Percentiles rank a stretch among this genome's conserved stretches.
Evolutionary conservation across 1,140 invertebrate species (phyloP).

Genomic region (Mactra quadrangularis): DNA sequence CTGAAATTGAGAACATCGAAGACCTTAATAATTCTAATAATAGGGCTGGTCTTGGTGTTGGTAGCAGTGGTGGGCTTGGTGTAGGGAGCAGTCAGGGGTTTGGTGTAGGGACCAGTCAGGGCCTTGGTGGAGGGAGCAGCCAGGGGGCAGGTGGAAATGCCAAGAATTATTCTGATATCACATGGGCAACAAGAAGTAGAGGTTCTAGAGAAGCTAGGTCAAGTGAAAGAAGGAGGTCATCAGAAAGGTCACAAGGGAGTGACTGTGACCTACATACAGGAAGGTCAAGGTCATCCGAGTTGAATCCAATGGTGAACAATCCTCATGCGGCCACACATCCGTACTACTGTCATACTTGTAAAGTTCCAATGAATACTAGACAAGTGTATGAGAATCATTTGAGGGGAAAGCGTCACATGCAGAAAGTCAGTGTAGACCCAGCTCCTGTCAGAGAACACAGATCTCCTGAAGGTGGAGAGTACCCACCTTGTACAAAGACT

Average conservation of each 20-base stretch:
- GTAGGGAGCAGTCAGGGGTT: neutral
- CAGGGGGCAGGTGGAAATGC: neutral
- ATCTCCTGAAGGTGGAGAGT: constrained; percentile 22
- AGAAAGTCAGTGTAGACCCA: constrained; percentile 63
- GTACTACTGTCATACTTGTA: constrained; percentile 72
- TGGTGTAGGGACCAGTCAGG: neutral
- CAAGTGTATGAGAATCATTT: constrained; percentile 69
- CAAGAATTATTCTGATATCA: constrained; percentile 2
- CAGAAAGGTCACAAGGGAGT: neutral
- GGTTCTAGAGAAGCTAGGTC: neutral
- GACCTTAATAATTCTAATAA: too few relatives aligned
- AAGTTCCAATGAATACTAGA: constrained; percentile 71
- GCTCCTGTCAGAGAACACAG: constrained; percentile 60
- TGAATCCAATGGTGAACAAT: neutral
- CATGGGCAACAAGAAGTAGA: constrained; percentile 54
- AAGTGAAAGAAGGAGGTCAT: neutral
- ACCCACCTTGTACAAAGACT: constrained; percentile 53
- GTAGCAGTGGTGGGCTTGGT: neutral
- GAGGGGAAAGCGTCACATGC: constrained; percentile 66
- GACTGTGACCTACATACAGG: neutral
- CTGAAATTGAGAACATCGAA: too few relatives aligned
- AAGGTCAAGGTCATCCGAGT: neutral
- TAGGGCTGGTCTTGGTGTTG: too few relatives aligned
- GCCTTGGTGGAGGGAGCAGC: neutral
- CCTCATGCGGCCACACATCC: constrained; percentile 50